phyloP scores from a whole-genome alignment of 1,140 invertebrate genomes.

The Vollenhovia emeryi region DNA sequence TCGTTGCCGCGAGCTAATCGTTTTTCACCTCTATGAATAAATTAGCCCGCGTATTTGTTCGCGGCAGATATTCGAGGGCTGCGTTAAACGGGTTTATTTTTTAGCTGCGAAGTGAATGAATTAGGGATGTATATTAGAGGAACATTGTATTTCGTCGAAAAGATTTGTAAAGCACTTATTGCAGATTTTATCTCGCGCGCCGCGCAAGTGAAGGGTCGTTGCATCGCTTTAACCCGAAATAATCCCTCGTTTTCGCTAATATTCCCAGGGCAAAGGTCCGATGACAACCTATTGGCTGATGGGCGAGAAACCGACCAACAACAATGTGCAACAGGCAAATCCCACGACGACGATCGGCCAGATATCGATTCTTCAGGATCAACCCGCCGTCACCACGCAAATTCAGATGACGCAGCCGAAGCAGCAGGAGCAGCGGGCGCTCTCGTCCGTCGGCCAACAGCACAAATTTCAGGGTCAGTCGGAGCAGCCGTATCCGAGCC shows the following conservation, averaged over 20 bases:
- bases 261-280: slow-evolving; percentile 93
- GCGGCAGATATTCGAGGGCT: background rate
- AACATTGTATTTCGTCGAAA: background rate
- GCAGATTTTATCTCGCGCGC: background rate
- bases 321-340: slow-evolving; percentile 65
- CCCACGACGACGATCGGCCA: background rate
- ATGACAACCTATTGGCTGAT: slow-evolving; percentile 96
- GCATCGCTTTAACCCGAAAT: background rate
- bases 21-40: slow-evolving; percentile 6
- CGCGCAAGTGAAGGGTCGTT: background rate
- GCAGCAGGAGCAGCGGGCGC: slow-evolving; percentile 31
- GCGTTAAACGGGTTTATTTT: background rate
- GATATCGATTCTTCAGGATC: background rate
- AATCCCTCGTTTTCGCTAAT: background rate
- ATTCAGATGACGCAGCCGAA: slow-evolving; percentile 10
- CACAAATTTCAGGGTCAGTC: slow-evolving; percentile 38
- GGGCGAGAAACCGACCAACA: slow-evolving; percentile 86
- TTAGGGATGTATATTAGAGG: background rate
- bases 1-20: background rate
- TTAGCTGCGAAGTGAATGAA: background rate
- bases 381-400: background rate
- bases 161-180: background rate
- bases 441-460: background rate
- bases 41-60: background rate
- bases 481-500: slow-evolving; percentile 30